Evolutionary conservation across 1,140 invertebrate species (phyloP), one percentile per base, ranked within the genome.

Genomic region (Phortica variegata): DNA sequence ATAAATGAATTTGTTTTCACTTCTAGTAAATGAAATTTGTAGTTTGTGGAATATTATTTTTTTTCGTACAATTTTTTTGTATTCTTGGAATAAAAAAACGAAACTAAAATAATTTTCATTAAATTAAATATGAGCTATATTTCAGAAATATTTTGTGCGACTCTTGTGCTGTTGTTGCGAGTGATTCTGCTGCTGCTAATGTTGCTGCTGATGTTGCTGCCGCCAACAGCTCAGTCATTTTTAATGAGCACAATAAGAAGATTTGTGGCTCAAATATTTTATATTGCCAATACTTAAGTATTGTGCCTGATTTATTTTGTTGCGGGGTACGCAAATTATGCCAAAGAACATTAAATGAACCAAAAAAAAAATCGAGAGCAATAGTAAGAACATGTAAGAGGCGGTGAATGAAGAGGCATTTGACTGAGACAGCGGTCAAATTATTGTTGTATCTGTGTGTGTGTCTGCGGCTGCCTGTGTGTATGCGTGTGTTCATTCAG

Each of bases 181-280:
- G n/a, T n/a, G n/a, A n/a, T n/a, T n/a, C n/a, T n/a, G n/a, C n/a
- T n/a, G n/a, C n/a, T n/a, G n/a, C n/a, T n/a, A n/a, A n/a, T n/a
- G n/a, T n/a, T n/a, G n/a, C n/a, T n/a, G n/a, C n/a, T n/a, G n/a
- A n/a, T n/a, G n/a, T n/a, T n/a, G n/a, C 10, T 26, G 23, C 23
- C 10, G 23, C 10, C 23, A 26, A 26, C 5, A 6, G 47, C 45
- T 53, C 33, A 59, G 56, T 56, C 57, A 65, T 54, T 69, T 69
- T 68, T 68, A 68, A 68, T 68, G 63, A 68, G 68, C 60, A 60
- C 54, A 54, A 60, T 68, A 68, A 68, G 63, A 60, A 68, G 63
- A 68, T 68, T 68, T 68, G 65, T 65, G 63, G 65, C 65, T 68
- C 68, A 68, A 55, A 61, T 69, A 68, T 69, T 65, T 69, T 44